phyloP scores from a whole-genome alignment of 2,797 vertebrate species.

The Trichosurus vulpecula region DNA sequence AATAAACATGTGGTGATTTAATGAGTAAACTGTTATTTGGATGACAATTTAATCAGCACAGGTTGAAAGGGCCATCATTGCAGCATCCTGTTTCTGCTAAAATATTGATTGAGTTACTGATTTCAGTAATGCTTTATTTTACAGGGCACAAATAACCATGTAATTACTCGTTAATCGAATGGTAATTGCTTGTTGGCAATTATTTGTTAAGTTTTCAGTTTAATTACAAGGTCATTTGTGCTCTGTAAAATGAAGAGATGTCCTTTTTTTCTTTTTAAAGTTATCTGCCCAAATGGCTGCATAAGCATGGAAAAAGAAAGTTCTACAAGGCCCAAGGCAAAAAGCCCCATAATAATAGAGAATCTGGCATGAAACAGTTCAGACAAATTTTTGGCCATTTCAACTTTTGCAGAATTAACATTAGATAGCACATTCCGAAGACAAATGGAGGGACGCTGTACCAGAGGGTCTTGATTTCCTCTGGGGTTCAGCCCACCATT shows the following conservation, averaged over 20 bases:
- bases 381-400: conserved; percentile 71
- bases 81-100: conserved; percentile 84
- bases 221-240: conserved; percentile 85
- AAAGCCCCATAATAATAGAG: conserved; percentile 57
- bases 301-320: conserved; percentile 56
- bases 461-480: conserved; percentile 79
- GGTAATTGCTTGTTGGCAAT: conserved; percentile 86
- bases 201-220: conserved; percentile 84
- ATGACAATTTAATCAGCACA: conserved; percentile 85
- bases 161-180: conserved; percentile 88
- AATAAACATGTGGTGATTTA: conserved; percentile 84
- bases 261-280: conserved; percentile 67
- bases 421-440: conserved; percentile 71
- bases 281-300: conserved; percentile 61
- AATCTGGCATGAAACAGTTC: conserved; percentile 65
- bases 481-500: conserved; percentile 76
- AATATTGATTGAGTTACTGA: conserved; percentile 85
- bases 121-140: conserved; percentile 85
- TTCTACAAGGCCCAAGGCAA: conserved; percentile 59
- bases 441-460: conserved; percentile 77
- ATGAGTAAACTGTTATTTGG: conserved; percentile 80
- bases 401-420: conserved; percentile 74
- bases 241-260: conserved; percentile 81
- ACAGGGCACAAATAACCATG: conserved; percentile 85
- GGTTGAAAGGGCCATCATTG: conserved; percentile 83